Evolutionary conservation across 2,113 vertebrate genomes (phyloP).

Genomic region (Rattus rattus): DNA sequence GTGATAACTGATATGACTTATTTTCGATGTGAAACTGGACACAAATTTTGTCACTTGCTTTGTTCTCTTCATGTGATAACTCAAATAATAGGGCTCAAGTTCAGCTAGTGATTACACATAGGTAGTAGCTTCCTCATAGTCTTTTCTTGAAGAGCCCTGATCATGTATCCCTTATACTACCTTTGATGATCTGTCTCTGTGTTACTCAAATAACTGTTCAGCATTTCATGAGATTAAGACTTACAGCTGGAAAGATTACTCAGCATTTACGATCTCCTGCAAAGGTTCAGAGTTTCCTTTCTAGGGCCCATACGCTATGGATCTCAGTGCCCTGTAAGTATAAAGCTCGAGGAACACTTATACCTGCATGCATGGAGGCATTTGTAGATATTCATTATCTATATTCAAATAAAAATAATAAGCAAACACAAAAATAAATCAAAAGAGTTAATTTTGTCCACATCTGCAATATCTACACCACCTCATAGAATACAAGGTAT

Average conservation of each 20-base stretch:
- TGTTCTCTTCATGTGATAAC: background rate
- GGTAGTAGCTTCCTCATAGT: constrained; percentile 3
- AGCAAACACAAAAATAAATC: background rate
- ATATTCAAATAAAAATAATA: background rate
- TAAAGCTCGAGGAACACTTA: background rate
- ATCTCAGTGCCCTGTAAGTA: background rate
- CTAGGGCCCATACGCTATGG: too few species aligned
- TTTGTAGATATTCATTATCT: background rate
- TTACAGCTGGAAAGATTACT: background rate
- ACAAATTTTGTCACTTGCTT: background rate
- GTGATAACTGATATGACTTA: background rate
- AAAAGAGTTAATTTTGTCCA: background rate
- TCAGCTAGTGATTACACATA: background rate
- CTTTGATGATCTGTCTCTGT: background rate
- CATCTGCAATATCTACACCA: background rate
- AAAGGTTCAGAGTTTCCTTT: background rate
- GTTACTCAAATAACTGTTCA: background rate
- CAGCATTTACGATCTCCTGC: background rate
- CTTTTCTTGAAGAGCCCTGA: background rate
- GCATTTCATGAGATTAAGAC: background rate
- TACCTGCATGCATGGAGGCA: background rate
- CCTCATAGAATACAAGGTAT: background rate
- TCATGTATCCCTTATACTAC: background rate
- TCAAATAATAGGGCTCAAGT: background rate
- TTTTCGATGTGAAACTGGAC: background rate